A percentile compares a stretch with the other conserved stretches of the same genome.
phyloP scores from a whole-genome alignment of 2,113 vertebrate species.

The Gasterosteus aculeatus region DNA sequence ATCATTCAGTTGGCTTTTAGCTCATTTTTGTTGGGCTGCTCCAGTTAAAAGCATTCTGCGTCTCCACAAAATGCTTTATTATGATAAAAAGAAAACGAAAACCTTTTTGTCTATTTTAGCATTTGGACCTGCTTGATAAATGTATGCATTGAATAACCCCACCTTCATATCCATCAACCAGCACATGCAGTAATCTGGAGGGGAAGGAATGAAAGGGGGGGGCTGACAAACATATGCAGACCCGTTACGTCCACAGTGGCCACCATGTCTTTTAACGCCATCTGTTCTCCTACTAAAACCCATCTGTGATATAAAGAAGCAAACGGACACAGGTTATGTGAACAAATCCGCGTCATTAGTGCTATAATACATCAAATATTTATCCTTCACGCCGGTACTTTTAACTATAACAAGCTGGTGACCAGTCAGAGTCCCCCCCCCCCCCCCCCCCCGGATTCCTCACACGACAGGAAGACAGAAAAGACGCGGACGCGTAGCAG shows the following conservation, averaged over 20 bases:
- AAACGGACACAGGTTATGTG: constrained; percentile 35
- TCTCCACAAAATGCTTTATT: constrained; percentile 51
- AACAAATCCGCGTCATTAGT: constrained; percentile 20
- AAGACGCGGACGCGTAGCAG: too few relatives aligned
- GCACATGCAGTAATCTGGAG: constrained; percentile 62
- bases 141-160: constrained; percentile 54
- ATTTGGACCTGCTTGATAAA: constrained; percentile 48
- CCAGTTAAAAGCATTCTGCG: constrained; percentile 52
- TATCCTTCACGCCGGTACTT: neutral
- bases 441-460: too few relatives aligned
- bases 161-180: constrained; percentile 55
- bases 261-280: constrained; percentile 74
- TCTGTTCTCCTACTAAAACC: constrained; percentile 71
- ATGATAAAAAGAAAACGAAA: constrained; percentile 67
- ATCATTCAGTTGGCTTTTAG: constrained; percentile 37
- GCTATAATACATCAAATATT: neutral
- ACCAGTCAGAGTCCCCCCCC: neutral
- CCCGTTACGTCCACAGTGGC: constrained; percentile 66
- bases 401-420: neutral
- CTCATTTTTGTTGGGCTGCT: constrained; percentile 18
- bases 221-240: constrained; percentile 71
- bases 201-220: constrained; percentile 31
- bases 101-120: constrained; percentile 58
- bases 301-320: constrained; percentile 59
- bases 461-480: neutral